These are phyloP conservation scores for Agrochola macilenta DNA, from an alignment of 2,888 invertebrate genomes.

Conservation along the genomic window DNA sequence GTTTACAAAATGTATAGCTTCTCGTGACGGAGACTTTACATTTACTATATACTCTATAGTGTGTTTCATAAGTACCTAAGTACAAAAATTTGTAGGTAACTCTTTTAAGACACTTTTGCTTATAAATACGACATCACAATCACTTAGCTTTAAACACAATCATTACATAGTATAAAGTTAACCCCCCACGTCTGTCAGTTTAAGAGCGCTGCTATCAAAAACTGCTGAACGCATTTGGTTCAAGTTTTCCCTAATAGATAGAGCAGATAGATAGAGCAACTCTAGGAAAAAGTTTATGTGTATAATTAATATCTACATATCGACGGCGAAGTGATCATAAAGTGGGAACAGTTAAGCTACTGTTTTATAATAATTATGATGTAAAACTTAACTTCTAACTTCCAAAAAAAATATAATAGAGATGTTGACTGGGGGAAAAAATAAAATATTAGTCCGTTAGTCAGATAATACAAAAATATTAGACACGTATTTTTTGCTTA, in stretches of 20 bases:
- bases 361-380: no score
- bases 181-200: background rate
- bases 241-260: background rate
- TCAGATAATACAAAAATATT: no score
- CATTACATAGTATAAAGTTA: background rate
- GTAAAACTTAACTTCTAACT: background rate
- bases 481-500: no score
- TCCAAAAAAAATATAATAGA: no score
- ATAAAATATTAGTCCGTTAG: no score
- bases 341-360: no score
- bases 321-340: no score
- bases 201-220: background rate
- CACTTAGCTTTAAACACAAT: conserved; percentile 17
- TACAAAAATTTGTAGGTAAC: background rate
- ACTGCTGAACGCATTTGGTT: background rate
- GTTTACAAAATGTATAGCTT: no score
- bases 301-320: no score
- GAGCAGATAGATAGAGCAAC: background rate
- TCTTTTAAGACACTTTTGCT: conserved; percentile 25
- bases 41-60: background rate
- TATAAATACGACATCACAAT: conserved; percentile 26
- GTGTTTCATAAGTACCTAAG: conserved; percentile 2
- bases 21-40: no score
- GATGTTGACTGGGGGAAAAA: no score
- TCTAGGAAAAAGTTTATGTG: background rate